Conservation (phyloP, 2,888 invertebrate species). For the Amiota mariae region DNA sequence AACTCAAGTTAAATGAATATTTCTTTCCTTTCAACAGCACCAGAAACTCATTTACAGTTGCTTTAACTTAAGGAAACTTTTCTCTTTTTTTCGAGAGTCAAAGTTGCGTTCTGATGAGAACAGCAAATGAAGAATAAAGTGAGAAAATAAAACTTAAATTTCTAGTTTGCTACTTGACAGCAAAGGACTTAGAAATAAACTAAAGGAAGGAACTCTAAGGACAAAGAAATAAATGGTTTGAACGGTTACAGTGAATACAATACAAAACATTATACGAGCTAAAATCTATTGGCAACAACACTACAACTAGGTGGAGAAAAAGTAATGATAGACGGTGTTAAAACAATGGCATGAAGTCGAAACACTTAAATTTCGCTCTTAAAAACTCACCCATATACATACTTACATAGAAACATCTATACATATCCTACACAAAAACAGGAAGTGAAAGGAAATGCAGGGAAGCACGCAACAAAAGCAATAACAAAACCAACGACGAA, state of each 20-base stretch:
- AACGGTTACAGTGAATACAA: neutral
- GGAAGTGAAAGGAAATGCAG: neutral
- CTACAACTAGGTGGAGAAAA: constrained; percentile 19
- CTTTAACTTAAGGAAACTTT: neutral
- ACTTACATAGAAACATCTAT: neutral
- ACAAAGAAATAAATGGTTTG: neutral
- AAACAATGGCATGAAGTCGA: constrained; percentile 32
- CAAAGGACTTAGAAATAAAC: constrained; percentile 30
- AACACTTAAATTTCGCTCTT: constrained; percentile 19
- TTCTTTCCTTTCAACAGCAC: constrained; percentile 24
- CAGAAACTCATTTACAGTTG: constrained; percentile 53
- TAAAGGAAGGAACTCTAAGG: neutral
- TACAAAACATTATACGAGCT: neutral
- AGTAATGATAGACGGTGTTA: constrained; percentile 29
- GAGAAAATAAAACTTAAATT: constrained; percentile 49
- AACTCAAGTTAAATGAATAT: constrained; percentile 34
- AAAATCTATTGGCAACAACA: constrained; percentile 37
- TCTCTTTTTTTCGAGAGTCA: neutral
- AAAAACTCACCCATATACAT: neutral
- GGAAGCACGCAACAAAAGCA: constrained; percentile 17
- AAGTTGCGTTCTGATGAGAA: neutral
- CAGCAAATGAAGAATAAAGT: neutral
- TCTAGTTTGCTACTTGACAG: constrained; percentile 31
- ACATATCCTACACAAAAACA: neutral
- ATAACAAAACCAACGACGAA: constrained; percentile 19